A percentile compares a stretch with the other conserved stretches of the same genome.
Conservation (phyloP, 2,797 vertebrate species). For the Smutsia temminckii region DNA sequence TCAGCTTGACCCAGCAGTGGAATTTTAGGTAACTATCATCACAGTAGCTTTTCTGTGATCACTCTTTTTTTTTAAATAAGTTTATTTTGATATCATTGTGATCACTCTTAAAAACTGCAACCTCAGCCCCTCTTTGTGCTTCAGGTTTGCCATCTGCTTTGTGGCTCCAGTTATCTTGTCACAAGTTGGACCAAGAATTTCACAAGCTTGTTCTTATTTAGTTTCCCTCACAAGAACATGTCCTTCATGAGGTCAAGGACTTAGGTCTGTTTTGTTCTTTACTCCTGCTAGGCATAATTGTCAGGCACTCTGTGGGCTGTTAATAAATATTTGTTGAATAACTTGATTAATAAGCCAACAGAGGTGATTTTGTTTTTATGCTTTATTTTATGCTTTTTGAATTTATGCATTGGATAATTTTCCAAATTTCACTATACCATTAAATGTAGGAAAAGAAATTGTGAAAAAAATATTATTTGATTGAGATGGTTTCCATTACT, state of each 20-base stretch:
- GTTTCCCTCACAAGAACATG: background rate
- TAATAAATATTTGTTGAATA: background rate
- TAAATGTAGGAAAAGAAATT: background rate
- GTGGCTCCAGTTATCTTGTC: background rate
- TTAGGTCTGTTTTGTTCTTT: background rate
- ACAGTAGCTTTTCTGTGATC: background rate
- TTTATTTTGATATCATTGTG: too few species aligned
- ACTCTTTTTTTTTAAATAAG: background rate
- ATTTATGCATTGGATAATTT: background rate
- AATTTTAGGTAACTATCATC: background rate
- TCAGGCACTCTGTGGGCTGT: too few species aligned
- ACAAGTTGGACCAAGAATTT: background rate
- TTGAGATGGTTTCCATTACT: background rate
- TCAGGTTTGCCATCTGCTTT: background rate
- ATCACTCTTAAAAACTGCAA: background rate
- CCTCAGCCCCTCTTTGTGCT: background rate
- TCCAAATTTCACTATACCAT: background rate
- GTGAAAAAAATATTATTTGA: background rate
- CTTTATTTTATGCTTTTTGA: background rate
- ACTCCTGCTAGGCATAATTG: background rate
- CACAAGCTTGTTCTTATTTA: background rate
- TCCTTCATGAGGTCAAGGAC: background rate
- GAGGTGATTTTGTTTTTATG: background rate
- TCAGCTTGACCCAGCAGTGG: background rate
- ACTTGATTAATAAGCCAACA: background rate